These are phyloP conservation scores for Pomatorhinus ruficollis DNA, from an alignment of 2,113 vertebrate genomes.

Conservation along the genomic window DNA sequence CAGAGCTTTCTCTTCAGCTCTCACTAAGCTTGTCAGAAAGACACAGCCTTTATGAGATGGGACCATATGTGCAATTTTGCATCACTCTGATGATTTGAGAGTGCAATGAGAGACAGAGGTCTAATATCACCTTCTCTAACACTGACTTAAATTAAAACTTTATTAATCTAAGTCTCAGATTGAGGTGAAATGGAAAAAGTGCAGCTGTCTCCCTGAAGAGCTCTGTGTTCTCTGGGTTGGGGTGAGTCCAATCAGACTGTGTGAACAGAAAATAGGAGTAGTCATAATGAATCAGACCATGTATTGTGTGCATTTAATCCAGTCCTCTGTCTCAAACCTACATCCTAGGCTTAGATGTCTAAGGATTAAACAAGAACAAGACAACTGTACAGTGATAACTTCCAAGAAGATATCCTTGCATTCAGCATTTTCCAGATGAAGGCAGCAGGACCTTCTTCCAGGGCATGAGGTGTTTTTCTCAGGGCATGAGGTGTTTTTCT, in stretches of 20 bases:
- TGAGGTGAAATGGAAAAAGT: neutral
- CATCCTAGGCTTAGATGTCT: no score
- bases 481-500: neutral
- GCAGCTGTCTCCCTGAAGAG: neutral
- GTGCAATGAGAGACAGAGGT: accelerated
- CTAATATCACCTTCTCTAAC: neutral
- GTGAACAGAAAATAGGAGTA: neutral
- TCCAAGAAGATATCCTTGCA: neutral
- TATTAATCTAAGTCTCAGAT: neutral
- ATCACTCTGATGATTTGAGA: neutral
- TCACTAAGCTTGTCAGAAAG: neutral
- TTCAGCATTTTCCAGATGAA: neutral
- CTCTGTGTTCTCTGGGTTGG: neutral
- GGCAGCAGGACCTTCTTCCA: neutral
- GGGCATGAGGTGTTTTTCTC: neutral
- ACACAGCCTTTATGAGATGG: neutral
- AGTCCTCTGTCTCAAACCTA: neutral
- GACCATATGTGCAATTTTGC: neutral
- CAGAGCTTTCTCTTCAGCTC: neutral
- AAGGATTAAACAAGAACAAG: neutral
- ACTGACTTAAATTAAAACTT: neutral
- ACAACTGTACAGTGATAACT: neutral
- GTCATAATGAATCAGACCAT: neutral
- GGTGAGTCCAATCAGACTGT: neutral
- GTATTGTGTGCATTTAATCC: neutral